A percentile compares a stretch with the other conserved stretches of the same genome.
Evolutionary conservation across 2,113 vertebrate genomes (phyloP).

Genomic region (Mastomys natalensis): DNA sequence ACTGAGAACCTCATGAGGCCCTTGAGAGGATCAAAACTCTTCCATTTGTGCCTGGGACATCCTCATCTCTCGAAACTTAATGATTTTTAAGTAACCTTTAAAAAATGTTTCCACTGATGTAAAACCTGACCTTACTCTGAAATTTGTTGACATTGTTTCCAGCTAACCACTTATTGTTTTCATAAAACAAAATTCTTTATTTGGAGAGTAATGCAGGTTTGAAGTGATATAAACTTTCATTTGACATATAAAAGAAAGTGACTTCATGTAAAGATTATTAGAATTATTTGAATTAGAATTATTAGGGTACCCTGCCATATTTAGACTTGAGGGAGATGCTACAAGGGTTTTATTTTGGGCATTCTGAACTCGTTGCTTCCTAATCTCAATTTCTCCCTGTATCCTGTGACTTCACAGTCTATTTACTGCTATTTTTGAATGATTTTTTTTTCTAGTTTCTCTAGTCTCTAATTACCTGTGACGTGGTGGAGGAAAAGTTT

Average conservation of each 20-base stretch:
- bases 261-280: background rate
- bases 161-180: background rate
- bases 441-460: background rate
- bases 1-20: background rate
- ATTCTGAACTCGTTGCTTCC: background rate
- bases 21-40: background rate
- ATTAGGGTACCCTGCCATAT: background rate
- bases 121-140: constrained; percentile 7
- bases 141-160: background rate
- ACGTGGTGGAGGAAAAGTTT: constrained; percentile 21
- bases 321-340: background rate
- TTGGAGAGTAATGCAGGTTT: constrained; percentile 43
- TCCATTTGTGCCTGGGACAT: background rate
- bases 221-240: constrained; percentile 35
- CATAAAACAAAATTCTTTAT: constrained; percentile 10
- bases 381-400: background rate
- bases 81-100: background rate
- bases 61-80: background rate
- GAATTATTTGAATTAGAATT: no score
- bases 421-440: constrained; percentile 18
- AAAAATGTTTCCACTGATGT: background rate
- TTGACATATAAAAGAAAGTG: background rate
- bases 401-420: background rate
- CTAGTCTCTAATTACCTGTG: constrained; percentile 39
- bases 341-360: background rate